Evolutionary conservation across 2,113 vertebrate species (phyloP), one percentile per base, ranked within the genome.

Genomic region (Cathartes aura): DNA sequence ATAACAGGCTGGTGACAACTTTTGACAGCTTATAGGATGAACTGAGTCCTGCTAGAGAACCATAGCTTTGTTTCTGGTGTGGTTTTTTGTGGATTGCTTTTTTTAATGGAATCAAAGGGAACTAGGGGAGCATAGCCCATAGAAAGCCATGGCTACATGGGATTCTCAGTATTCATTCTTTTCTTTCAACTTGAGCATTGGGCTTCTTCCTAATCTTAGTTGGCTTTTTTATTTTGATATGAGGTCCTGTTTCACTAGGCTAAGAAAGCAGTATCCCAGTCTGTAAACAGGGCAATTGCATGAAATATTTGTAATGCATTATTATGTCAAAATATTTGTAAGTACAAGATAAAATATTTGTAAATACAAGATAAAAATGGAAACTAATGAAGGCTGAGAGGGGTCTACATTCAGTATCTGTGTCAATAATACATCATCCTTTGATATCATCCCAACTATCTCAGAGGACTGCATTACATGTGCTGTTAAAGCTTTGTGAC

Each of bases 401-500:
- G 47, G 20, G n/a, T 66, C 40, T 67, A 1, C 18, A 5, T 53
- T 59, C 30, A 42, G 26, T 42, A 12, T 45, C 32, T 42, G 15
- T 48, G 45, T 66, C 58, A 67, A 4, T 45, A 50, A 34, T 18
- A 14, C 36, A 6, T 22, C 14, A 19, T 21, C 19, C 40, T 56
- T 22, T 8, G 60, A 17, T 29, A 14, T 4, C 3, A 5, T n/a
- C 34, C 52, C 38, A 48, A 1, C 30, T 19, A 29, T 24, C 53
- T 45, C 21, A 0, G 64, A 74, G 42, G 48, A 50, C 13, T 1
- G 13, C 4, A 4, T 30, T 30, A 9, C 15, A 1, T 38, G 34
- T n/a, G 34, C 55, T 91, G 29, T 9, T 62, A 50, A 62, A 79
- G 55, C 34, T 52, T 32, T 50, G 27, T 68, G 32, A 74, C 45